Percentiles rank a stretch among this genome's conserved stretches.
These are phyloP conservation scores for Drosophila formosana DNA, from an alignment of 2,888 invertebrate species.

Conservation along the genomic window DNA sequence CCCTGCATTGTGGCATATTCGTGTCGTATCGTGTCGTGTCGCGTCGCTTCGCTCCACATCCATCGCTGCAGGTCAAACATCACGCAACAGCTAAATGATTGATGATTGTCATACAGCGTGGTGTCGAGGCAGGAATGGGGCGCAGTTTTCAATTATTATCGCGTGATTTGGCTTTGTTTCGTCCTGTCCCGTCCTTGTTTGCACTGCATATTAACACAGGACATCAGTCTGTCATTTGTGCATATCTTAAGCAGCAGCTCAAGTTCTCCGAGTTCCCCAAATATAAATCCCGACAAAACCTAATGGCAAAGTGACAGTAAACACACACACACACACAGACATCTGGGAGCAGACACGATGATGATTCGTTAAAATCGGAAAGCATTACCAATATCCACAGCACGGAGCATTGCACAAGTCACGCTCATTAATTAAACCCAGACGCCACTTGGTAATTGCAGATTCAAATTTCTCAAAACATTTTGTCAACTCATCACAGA, in stretches of 20 bases:
- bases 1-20: too few species aligned
- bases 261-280: conserved; percentile 9
- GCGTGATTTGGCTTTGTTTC: conserved; percentile 69
- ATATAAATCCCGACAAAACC: conserved; percentile 8
- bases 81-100: conserved; percentile 74
- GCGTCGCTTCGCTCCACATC: too few species aligned
- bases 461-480: conserved; percentile 42
- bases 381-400: conserved; percentile 41
- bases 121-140: conserved; percentile 9
- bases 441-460: conserved; percentile 37
- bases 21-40: too few species aligned
- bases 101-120: conserved; percentile 74
- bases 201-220: conserved; percentile 40
- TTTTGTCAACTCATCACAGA: conserved; percentile 53
- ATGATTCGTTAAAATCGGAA: conserved; percentile 47
- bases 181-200: conserved; percentile 54
- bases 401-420: conserved; percentile 50
- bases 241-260: conserved; percentile 19
- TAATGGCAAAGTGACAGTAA: conserved; percentile 61
- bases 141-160: conserved; percentile 70
- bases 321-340: conserved; percentile 22
- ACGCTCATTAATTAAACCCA: conserved; percentile 57
- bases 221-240: conserved; percentile 58
- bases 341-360: conserved; percentile 27
- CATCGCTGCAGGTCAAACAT: conserved; percentile 31